A percentile compares a stretch with the other conserved stretches of the same genome.
phyloP scores from a whole-genome alignment of 2,888 invertebrate genomes.

The Muschampia plurimacula region DNA sequence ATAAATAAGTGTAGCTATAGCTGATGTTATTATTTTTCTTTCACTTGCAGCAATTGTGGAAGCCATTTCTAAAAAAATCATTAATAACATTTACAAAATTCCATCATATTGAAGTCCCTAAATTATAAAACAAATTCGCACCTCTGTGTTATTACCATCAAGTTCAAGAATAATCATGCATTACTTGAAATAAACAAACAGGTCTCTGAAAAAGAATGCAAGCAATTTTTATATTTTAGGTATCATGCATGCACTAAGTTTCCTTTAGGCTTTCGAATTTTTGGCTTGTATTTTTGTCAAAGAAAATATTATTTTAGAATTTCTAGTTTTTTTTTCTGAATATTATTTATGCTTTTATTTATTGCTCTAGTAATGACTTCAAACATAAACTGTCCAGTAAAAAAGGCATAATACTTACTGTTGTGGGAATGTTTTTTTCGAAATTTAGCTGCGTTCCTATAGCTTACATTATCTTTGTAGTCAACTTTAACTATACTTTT shows the following conservation, averaged over 20 bases:
- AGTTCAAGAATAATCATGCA: conserved; percentile 39
- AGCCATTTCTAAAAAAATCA: conserved; percentile 73
- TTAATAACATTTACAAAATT: background rate
- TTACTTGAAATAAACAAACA: conserved; percentile 41
- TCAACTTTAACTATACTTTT: conserved; percentile 93
- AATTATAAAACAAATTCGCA: conserved; percentile 21
- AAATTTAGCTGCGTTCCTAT: conserved; percentile 93
- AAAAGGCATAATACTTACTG: conserved; percentile 58
- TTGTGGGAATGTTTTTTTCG: conserved; percentile 72
- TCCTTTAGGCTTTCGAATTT: background rate
- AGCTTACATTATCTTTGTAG: conserved; percentile 94
- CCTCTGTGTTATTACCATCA: conserved; percentile 31
- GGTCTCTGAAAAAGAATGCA: conserved; percentile 35
- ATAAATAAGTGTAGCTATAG: conserved; percentile 89
- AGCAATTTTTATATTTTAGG: conserved; percentile 28
- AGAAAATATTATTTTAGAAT: background rate
- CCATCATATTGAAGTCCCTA: conserved; percentile 5
- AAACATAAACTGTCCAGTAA: background rate
- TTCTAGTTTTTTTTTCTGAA: background rate
- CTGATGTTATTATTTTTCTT: conserved; percentile 87
- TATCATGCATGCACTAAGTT: conserved; percentile 12
- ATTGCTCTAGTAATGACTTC: background rate
- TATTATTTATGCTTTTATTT: conserved; percentile 1
- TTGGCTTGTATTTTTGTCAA: background rate
- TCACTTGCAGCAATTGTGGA: conserved; percentile 73